Base-by-base conservation (phyloP, 2,113 vertebrate genomes). In the Centrocercus urophasianus region DNA sequence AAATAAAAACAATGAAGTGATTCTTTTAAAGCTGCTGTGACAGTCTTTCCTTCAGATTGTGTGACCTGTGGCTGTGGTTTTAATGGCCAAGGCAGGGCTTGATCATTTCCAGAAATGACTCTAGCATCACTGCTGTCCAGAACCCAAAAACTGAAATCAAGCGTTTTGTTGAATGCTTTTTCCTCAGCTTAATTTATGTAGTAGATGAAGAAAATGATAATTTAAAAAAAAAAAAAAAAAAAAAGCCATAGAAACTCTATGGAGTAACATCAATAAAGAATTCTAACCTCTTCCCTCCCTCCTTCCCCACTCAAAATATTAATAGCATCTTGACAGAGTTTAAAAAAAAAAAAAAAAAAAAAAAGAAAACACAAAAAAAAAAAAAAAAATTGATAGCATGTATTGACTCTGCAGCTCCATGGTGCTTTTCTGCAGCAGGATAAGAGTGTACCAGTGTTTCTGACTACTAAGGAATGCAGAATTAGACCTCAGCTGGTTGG, bases 221-320 rank as follows among this genome's bases (percentile, higher is more conserved):
- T 8, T 43, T 3, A 43, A 6, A 21, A 3, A 8, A 48, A 66
- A 3, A 8, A 50, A 71, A n/a, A 18, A 21, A n/a, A 7, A 3
- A 8, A 50, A 71, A n/a, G 12, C 72, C 60, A 18, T 57, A 70
- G 56, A 42, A 86, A 42, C 3, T 74, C 45, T 28, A 10, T 67
- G 83, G 50, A 19, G 82, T 80, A 63, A 54, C 59, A 54, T 0
- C 0, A 22, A 24, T 76, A 59, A 85, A 45, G 60, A 83, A 83
- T 90, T 96, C 92, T 80, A 77, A 66, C 75, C 78, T 54, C 15
- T 54, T 54, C 52, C 52, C 14, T 54, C 40, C 40, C 5, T 40
- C 13, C 36, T 27, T 64, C 88, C 93, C 75, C 75, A 95, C 71
- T 65, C 93, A 82, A 96, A 94, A 92, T 84, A 89, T 92, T 94